Evolutionary conservation across 1,140 invertebrate genomes (phyloP), one percentile per base, ranked within the genome.

Genomic region (Drosophila nannoptera): DNA sequence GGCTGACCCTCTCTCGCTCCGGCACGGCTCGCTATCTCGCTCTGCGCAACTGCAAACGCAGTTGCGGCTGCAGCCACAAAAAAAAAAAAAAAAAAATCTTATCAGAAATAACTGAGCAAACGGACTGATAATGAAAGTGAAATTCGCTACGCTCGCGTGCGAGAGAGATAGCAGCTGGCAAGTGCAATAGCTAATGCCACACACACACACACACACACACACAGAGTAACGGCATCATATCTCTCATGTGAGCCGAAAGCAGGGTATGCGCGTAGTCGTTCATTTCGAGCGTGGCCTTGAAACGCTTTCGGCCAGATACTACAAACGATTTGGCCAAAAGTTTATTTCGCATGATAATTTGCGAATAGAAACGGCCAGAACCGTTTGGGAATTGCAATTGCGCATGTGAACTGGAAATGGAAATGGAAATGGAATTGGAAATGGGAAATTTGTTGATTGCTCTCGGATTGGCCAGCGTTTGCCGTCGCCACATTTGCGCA

Each of bases 91-190:
- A 22, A 22, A 7, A 60, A 84, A 81, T 84, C 81, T 83, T 83
- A 83, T 86, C 80, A 77, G 1, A 42, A 63, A 50, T 40, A 32
- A 14, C 29, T 55, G 7, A 12, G 8, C 59, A 76, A 83, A 63
- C 72, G 70, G 60, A 67, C 64, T 84, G 81, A 86, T 86, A 86
- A 86, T 60, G 68, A 86, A 86, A 86, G 81, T 86, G 81, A 86
- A 86, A 86, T 43, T 73, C 64, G 52, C 38, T 71, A 52, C 55
- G 55, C 62, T 11, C 42, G 42, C 45, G 48, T 52, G 36, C 36
- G 35, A 46, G 22, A 36, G 43, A 40, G 54, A 62, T 42, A 38
- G 36, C 38, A 55, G 5, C 32, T 43, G n/a, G 45, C 45, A 64
- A 65, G 45, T 65, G 67, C 67, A 69, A 56, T 40, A 61, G 29